Evolutionary conservation across 1,140 invertebrate genomes (phyloP).

Genomic region (Habropoda laboriosa): DNA sequence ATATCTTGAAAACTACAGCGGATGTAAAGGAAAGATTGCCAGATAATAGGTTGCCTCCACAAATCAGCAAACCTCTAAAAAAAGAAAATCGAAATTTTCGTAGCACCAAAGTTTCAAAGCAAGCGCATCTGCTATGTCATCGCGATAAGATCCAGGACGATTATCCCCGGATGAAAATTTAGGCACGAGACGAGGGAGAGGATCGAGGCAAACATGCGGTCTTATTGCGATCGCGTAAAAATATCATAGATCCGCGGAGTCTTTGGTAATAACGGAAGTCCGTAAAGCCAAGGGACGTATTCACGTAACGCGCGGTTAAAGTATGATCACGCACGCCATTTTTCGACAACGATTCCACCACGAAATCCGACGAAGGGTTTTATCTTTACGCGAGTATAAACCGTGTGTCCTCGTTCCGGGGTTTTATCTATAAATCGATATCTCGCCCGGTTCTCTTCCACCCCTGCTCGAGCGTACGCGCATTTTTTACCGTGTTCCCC

Average conservation of each 20-base stretch:
- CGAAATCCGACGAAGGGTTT: neutral
- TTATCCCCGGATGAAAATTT: neutral
- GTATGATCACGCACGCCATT: neutral
- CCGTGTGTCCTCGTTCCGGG: conserved; percentile 18
- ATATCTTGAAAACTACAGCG: too few species aligned
- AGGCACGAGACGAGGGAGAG: neutral
- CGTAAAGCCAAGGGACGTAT: neutral
- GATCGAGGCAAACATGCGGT: neutral
- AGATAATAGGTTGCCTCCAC: too few species aligned
- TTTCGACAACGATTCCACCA: conserved; percentile 4
- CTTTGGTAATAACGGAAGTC: neutral
- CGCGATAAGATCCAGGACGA: neutral
- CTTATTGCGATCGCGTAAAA: neutral
- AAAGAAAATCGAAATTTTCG: too few species aligned
- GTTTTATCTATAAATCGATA: conserved; percentile 44
- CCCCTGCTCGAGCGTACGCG: neutral
- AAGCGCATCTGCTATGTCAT: too few species aligned
- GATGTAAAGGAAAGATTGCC: too few species aligned
- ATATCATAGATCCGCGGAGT: neutral
- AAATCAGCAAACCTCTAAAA: too few species aligned
- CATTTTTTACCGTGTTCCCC: conserved; percentile 19
- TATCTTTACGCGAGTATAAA: conserved; percentile 31
- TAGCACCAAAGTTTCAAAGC: too few species aligned
- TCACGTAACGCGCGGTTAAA: neutral
- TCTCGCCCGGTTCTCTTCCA: neutral